Conservation (phyloP, 2,888 invertebrate genomes). For the Calliphora vomitoria region DNA sequence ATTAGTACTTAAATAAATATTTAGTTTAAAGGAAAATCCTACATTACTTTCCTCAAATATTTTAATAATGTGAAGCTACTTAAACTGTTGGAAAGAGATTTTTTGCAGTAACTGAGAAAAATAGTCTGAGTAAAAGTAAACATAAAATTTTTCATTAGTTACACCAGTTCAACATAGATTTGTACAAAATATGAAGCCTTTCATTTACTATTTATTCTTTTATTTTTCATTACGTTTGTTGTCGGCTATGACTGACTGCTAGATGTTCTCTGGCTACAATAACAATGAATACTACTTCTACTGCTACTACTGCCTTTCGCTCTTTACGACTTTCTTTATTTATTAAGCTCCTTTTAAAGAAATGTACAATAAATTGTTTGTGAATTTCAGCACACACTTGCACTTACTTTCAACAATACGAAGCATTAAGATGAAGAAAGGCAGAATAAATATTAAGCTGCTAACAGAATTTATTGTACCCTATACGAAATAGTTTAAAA, state of each 20-base stretch:
- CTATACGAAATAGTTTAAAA: no score
- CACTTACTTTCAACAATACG: background rate
- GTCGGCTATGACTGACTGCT: conserved; percentile 23
- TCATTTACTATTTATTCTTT: conserved; percentile 40
- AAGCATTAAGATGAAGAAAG: background rate
- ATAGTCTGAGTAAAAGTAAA: conserved; percentile 22
- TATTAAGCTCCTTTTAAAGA: conserved; percentile 27
- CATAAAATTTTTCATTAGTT: conserved; percentile 50
- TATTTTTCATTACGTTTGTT: conserved; percentile 27
- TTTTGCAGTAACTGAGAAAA: background rate
- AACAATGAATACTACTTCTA: background rate
- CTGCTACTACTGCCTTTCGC: background rate
- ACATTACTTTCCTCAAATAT: no score
- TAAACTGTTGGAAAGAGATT: background rate
- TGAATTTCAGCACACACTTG: conserved; percentile 11
- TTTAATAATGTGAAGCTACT: no score
- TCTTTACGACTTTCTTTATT: conserved; percentile 3
- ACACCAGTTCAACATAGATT: conserved; percentile 4
- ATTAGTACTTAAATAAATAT: no score
- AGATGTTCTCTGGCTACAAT: background rate
- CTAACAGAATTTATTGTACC: background rate
- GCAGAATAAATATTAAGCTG: background rate
- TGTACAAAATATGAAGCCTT: conserved; percentile 43
- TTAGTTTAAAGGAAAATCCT: no score
- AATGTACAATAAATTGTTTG: conserved; percentile 49